These are phyloP conservation scores for Apogon talboti DNA, from an alignment of 2,797 vertebrate species.

Conservation along the genomic window DNA sequence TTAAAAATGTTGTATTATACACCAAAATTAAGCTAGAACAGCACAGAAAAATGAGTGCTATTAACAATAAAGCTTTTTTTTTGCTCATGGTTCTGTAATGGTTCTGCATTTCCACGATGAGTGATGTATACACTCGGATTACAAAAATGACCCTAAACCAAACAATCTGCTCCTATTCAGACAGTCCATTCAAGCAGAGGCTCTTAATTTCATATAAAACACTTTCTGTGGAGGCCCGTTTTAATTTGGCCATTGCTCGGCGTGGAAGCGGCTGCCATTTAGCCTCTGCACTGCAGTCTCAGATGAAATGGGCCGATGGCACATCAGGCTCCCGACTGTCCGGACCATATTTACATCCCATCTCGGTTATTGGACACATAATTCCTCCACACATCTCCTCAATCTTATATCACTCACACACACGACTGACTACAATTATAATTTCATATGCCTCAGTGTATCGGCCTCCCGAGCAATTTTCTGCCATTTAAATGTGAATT, in stretches of 20 bases:
- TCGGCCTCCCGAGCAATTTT: conserved; percentile 77
- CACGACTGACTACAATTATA: conserved; percentile 62
- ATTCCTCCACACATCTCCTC: conserved; percentile 74
- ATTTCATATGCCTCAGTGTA: conserved; percentile 74
- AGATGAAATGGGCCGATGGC: conserved; percentile 64
- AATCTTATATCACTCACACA: conserved; percentile 51
- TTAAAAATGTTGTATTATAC: neutral
- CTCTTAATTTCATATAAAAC: conserved; percentile 39
- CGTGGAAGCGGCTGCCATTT: conserved; percentile 65
- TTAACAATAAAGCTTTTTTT: neutral
- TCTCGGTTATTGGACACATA: conserved; percentile 71
- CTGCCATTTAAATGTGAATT: conserved; percentile 82
- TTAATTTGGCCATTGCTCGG: conserved; percentile 49
- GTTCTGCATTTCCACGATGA: too few species aligned
- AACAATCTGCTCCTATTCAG: neutral
- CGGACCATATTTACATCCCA: conserved; percentile 68
- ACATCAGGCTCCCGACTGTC: conserved; percentile 52
- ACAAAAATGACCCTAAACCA: neutral
- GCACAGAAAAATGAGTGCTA: neutral
- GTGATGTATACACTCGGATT: neutral
- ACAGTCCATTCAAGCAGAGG: conserved; percentile 3
- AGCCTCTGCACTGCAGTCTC: conserved; percentile 62
- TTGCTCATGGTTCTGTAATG: too few species aligned
- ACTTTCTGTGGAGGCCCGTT: conserved; percentile 44
- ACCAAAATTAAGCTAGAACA: too few species aligned